Evolutionary conservation across 2,113 vertebrate genomes (phyloP), one percentile per base, ranked within the genome.

Genomic region (Anas platyrhynchos): DNA sequence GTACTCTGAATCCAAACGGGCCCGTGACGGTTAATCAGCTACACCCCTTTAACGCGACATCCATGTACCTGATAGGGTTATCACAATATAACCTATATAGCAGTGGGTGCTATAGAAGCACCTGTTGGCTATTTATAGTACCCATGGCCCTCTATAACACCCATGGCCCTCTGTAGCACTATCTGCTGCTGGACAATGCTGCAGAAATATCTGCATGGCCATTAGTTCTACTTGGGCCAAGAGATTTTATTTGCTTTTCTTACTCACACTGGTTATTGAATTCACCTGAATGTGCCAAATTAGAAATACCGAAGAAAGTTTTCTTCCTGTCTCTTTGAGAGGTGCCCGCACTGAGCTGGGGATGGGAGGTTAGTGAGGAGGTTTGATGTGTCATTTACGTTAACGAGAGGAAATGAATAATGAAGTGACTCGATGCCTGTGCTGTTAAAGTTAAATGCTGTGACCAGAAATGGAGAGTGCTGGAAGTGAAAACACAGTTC

Each of bases 361-460:
- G 31, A 54, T 21, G 36, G 5, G 14, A 20, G 44, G 13, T 86
- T 81, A 75, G 56, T 16, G 38, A 7, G 44, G 21, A 46, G 23
- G 54, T 29, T 92, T 67, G 44, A 61, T 75, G 54, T 2, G 14
- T 92, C 73, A 73, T 62, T 67, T 58, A 6, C 0, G 0, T 58
- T 92, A 72, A 63, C 44, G 9, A 69, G 80, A 63, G 86, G 88
- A 90, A 92, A 81, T 73, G 90, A 92, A 79, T 72, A 75, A 92
- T 12, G 41, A 81, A 92, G 83, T 76, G 32, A 77, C 48, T 90
- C 77, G 48, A 3, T 56, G 36, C 79, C 48, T 93, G 69, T 89
- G 66, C 21, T 50, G 88, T 58, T 65, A 13, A 48, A 90, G 78
- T 68, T 91, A 88, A 86, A 72, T 29, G 46, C 10, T 46, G 16